Evolutionary conservation across 2,113 vertebrate genomes (phyloP).

Genomic region (Microtus ochrogaster): DNA sequence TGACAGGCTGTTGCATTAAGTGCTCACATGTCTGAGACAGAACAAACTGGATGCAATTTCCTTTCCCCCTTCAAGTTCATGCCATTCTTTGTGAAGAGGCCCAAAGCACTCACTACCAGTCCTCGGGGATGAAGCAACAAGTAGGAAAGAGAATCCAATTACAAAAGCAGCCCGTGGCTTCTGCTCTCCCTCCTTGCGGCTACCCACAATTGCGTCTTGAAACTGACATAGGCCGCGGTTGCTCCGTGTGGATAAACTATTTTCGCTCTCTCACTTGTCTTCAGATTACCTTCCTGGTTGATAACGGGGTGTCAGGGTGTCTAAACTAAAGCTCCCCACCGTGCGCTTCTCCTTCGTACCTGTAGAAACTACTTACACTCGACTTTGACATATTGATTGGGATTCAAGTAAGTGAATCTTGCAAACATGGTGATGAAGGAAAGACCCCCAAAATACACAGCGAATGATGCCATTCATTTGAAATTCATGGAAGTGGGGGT

Average conservation of each 20-base stretch:
- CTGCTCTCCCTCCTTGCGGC: constrained; percentile 22
- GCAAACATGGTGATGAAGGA: constrained; percentile 3
- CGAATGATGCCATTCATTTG: neutral
- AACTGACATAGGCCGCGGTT: constrained; percentile 24
- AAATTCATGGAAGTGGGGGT: constrained; percentile 25
- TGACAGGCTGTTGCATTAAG: constrained; percentile 57
- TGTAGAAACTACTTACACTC: constrained; percentile 8
- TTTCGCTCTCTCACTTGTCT: constrained; percentile 19
- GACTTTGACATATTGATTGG: constrained; percentile 35
- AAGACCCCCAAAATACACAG: neutral
- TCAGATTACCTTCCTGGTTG: constrained; percentile 40
- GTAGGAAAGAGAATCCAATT: constrained; percentile 67
- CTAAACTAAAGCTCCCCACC: constrained; percentile 22
- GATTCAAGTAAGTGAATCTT: constrained; percentile 14
- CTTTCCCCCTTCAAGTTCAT: constrained; percentile 64
- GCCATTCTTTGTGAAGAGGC: constrained; percentile 76
- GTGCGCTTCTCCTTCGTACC: neutral
- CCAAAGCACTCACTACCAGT: constrained; percentile 60
- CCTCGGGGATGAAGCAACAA: constrained; percentile 43
- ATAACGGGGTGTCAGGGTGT: neutral
- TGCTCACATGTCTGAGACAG: constrained; percentile 24
- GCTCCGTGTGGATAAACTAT: neutral
- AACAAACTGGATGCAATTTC: constrained; percentile 62
- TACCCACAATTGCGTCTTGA: constrained; percentile 16
- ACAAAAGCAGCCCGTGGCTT: constrained; percentile 64